Conservation (phyloP, 2,888 invertebrate genomes). For the Heliconius charithonia region DNA sequence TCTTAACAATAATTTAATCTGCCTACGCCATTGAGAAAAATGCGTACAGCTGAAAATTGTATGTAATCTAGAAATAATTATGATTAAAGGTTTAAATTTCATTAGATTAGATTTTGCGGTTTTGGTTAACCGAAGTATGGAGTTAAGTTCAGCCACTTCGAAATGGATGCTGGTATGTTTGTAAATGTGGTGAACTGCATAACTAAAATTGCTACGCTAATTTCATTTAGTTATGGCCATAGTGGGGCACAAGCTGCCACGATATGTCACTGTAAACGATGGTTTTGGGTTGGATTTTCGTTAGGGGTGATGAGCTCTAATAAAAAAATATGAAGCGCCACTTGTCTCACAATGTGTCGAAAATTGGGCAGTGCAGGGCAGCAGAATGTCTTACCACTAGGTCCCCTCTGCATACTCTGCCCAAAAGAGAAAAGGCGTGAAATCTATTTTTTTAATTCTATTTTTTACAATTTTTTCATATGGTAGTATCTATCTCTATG, state of each 20-base stretch:
- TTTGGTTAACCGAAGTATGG: background rate
- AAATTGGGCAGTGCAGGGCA: background rate
- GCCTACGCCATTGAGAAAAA: too few relatives aligned
- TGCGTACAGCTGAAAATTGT: background rate
- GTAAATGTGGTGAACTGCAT: background rate
- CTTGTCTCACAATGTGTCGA: too few relatives aligned
- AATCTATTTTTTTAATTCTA: too few relatives aligned
- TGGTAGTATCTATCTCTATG: too few relatives aligned
- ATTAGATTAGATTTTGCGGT: conserved; percentile 2
- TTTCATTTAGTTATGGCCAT: background rate
- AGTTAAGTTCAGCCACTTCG: background rate
- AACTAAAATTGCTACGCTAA: background rate
- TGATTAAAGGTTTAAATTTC: background rate
- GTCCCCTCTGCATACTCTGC: too few relatives aligned
- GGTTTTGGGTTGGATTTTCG: background rate
- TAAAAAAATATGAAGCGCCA: too few relatives aligned
- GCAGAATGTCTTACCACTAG: too few relatives aligned
- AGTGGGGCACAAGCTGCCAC: background rate
- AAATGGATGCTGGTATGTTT: background rate
- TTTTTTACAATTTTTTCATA: too few relatives aligned
- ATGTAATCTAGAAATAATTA: background rate
- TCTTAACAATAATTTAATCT: background rate
- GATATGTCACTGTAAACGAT: background rate
- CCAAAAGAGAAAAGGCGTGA: too few relatives aligned
- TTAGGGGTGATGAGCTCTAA: background rate